Percentiles rank a stretch among this genome's conserved stretches.
Evolutionary conservation across 2,888 invertebrate species (phyloP).

Genomic region (Eumerus sabulonum): DNA sequence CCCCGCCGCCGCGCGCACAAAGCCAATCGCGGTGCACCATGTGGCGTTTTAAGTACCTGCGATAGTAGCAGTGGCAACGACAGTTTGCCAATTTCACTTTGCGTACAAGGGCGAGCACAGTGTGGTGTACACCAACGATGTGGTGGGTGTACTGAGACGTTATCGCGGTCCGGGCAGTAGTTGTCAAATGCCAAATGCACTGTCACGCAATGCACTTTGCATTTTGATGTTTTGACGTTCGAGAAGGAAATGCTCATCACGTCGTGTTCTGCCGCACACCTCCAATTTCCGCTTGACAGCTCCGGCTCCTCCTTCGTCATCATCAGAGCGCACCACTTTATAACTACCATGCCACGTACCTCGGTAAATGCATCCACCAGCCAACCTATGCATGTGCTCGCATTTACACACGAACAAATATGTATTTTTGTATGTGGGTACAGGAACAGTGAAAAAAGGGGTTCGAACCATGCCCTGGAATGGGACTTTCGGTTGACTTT

Average conservation of each 20-base stretch:
- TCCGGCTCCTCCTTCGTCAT: constrained; percentile 18
- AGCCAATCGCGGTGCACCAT: constrained; percentile 67
- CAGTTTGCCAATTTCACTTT: constrained; percentile 36
- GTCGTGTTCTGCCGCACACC: constrained; percentile 79
- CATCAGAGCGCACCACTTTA: neutral
- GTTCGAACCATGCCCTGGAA: neutral
- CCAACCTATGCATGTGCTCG: neutral
- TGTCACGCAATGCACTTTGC: constrained; percentile 71
- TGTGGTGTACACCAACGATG: neutral
- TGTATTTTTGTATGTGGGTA: too few relatives aligned
- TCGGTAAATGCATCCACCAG: neutral
- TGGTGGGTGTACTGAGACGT: constrained; percentile 26
- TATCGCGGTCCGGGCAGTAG: constrained; percentile 9
- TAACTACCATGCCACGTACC: too few relatives aligned
- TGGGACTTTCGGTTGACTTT: constrained; percentile 46
- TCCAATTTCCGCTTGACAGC: constrained; percentile 76
- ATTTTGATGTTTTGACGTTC: constrained; percentile 78
- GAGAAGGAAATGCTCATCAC: constrained; percentile 79
- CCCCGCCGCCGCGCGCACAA: constrained; percentile 56
- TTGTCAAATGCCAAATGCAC: constrained; percentile 68
- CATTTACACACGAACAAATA: too few relatives aligned
- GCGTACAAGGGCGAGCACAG: neutral
- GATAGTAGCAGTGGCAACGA: constrained; percentile 16
- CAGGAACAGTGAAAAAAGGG: too few relatives aligned
- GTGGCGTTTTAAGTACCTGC: constrained; percentile 61